A percentile compares a stretch with the other conserved stretches of the same genome.
Evolutionary conservation across 1,140 invertebrate genomes (phyloP).

Genomic region (Euborellia annulipes): DNA sequence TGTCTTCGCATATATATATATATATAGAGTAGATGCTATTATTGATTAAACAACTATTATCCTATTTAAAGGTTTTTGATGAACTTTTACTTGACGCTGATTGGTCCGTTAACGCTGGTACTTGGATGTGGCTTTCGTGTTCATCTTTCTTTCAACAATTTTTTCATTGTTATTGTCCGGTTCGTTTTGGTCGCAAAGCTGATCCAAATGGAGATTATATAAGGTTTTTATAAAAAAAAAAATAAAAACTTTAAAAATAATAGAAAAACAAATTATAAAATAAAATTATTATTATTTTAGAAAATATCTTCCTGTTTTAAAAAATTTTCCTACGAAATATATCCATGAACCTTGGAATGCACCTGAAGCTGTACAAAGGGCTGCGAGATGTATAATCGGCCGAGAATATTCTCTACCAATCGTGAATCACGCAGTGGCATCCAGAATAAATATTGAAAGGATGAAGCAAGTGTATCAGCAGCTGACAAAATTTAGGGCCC

Average conservation of each 20-base stretch:
- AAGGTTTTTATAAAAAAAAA: too few species aligned
- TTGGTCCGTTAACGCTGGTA: conserved; percentile 84
- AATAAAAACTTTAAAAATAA: too few species aligned
- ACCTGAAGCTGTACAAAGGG: conserved; percentile 54
- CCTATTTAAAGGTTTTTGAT: conserved; percentile 89
- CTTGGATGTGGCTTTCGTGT: conserved; percentile 87
- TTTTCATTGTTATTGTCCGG: conserved; percentile 82
- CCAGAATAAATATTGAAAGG: conserved; percentile 62
- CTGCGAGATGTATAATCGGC: conserved; percentile 69
- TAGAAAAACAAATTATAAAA: neutral
- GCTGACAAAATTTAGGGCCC: conserved; percentile 44
- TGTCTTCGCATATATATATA: too few species aligned
- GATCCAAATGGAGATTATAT: conserved; percentile 85
- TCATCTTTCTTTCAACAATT: conserved; percentile 88
- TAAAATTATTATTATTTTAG: conserved; percentile 29
- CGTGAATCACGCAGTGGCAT: conserved; percentile 61
- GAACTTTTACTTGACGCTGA: conserved; percentile 79
- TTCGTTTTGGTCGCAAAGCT: conserved; percentile 74
- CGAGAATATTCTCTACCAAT: conserved; percentile 75
- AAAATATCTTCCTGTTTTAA: conserved; percentile 63
- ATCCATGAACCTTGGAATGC: conserved; percentile 85
- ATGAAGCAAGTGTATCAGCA: conserved; percentile 79
- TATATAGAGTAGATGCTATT: too few species aligned
- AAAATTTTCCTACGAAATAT: conserved; percentile 67
- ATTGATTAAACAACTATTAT: too few species aligned